Evolutionary conservation across 2,113 vertebrate species (phyloP).

Genomic region (Opisthocomus hoazin): DNA sequence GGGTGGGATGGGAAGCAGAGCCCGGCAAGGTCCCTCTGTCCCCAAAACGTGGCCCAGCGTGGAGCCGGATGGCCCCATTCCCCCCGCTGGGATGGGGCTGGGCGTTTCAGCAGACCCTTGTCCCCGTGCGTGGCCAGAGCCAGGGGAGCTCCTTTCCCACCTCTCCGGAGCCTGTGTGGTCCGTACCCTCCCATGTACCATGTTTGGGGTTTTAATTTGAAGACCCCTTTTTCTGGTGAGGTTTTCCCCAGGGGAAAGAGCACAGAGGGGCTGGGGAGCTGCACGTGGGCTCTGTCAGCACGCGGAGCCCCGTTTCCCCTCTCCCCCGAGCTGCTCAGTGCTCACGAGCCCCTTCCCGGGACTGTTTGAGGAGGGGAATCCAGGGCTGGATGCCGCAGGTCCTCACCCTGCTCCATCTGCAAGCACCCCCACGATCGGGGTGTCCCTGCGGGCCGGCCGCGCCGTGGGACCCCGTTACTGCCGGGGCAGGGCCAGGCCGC

Average conservation of each 20-base stretch:
- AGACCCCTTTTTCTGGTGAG: background rate
- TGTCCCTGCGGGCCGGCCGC: background rate
- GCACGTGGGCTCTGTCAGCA: background rate
- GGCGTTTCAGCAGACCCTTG: background rate
- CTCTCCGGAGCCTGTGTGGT: background rate
- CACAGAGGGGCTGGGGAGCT: background rate
- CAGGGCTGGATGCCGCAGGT: background rate
- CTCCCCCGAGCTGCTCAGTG: background rate
- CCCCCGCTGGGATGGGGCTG: background rate
- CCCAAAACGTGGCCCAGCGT: accelerated
- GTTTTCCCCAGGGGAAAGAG: background rate
- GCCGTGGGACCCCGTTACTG: background rate
- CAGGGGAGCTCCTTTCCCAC: background rate
- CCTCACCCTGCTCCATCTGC: background rate
- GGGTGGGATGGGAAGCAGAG: background rate
- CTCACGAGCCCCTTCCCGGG: background rate
- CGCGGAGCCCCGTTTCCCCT: accelerated
- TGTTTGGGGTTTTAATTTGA: background rate
- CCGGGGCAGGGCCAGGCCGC: background rate
- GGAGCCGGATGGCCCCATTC: background rate
- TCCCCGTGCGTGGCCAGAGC: background rate
- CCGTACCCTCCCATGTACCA: accelerated
- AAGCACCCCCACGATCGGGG: accelerated
- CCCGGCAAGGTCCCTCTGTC: background rate
- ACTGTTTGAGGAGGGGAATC: background rate